Base-by-base conservation (phyloP, 2,888 invertebrate species). In the Agrotis segetum region DNA sequence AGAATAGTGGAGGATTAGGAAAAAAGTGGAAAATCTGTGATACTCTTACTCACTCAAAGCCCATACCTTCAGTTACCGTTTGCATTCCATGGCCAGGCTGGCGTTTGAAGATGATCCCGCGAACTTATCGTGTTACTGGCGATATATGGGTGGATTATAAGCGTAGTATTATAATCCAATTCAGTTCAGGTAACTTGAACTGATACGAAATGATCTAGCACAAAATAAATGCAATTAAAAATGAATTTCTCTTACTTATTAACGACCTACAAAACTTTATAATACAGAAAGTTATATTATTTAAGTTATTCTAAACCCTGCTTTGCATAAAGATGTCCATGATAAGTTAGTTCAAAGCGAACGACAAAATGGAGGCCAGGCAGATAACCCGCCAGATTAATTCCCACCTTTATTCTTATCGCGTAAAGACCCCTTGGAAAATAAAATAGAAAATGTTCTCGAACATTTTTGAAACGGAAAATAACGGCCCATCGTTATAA, bases 251-350 rank as follows among this genome's bases (percentile, higher is more conserved):
- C 17, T 21, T 40, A 47, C 24, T 50, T 59, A 56, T n/a, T 53
- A 49, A 67, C 53, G 55, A 52, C 19, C 56, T 52, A 60, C 61
- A 67, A 71, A 77, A 63, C 55, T 63, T 69, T 66, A 58, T 11
- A 19, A 72, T 21, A 67, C 53, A 64, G 9, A 60, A 67, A 71
- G 58, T 75, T 66, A 61, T 67, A 65, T 52, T 59, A 75, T 75
- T 72, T 70, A 9, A 60, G 60, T 63, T 44, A 67, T 53, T 65
- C 58, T 63, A 62, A 60, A 62, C 56, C 67, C 65, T 74, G 24
- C 2, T 83, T 75, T 78, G 62, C 69, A 75, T 83, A 82, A 78
- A 83, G 65, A 83, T 75, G 46, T 60, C 62, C 50, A 64, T 49
- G 71, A 73, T 70, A 68, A 76, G 59, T 63, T 53, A 53, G 49